phyloP scores from a whole-genome alignment of 1,140 invertebrate species.

The Adelges cooleyi region DNA sequence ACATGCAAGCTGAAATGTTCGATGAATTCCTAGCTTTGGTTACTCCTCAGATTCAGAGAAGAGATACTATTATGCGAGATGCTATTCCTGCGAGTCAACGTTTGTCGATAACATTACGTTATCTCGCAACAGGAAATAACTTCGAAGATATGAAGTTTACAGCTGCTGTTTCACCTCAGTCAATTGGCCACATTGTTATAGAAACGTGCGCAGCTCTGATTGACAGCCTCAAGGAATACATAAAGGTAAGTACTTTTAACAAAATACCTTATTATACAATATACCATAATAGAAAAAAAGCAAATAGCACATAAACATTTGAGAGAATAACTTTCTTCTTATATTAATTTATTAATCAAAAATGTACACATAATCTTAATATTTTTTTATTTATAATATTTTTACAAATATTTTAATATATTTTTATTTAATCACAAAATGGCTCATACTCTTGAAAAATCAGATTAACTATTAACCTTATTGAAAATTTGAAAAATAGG shows the following conservation, averaged over 20 bases:
- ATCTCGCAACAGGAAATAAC: background rate
- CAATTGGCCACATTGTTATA: conserved; percentile 23
- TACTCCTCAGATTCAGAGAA: conserved; percentile 5
- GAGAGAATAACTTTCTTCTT: too few species aligned
- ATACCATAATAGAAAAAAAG: too few species aligned
- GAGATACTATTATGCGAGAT: conserved; percentile 21
- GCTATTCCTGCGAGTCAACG: conserved; percentile 12
- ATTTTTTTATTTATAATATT: too few species aligned
- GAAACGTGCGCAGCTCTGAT: conserved; percentile 29
- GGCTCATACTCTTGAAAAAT: too few species aligned
- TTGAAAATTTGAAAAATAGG: too few species aligned
- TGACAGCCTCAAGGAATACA: background rate
- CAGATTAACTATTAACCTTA: too few species aligned
- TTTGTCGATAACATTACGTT: conserved; percentile 10
- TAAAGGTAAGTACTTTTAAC: conserved; percentile 7
- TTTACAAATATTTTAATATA: too few species aligned
- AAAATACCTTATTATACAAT: too few species aligned
- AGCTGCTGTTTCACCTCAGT: conserved; percentile 27
- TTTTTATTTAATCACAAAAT: too few species aligned
- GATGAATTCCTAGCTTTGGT: conserved; percentile 6
- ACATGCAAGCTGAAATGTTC: background rate
- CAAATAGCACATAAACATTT: too few species aligned
- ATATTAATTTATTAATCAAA: too few species aligned
- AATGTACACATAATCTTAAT: too few species aligned
- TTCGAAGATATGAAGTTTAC: conserved; percentile 27